Conservation (phyloP, 2,888 invertebrate genomes). For the Agrilus cyanescens region DNA sequence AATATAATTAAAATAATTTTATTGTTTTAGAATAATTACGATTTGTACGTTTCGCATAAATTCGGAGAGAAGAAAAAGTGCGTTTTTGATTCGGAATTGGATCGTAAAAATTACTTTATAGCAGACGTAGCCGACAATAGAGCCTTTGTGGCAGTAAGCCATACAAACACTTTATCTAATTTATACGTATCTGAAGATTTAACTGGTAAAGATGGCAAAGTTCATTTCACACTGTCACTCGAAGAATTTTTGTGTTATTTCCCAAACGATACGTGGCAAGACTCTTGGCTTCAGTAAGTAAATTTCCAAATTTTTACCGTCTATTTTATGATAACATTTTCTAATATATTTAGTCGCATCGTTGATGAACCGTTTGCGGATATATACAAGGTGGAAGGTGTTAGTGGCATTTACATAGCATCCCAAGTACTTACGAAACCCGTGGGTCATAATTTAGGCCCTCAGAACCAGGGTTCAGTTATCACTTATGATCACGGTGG, state of each 20-base stretch:
- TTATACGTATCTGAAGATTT: slow-evolving; percentile 69
- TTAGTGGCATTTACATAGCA: slow-evolving; percentile 82
- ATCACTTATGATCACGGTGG: slow-evolving; percentile 83
- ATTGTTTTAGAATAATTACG: slow-evolving; percentile 36
- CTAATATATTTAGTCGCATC: slow-evolving; percentile 48
- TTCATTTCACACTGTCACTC: slow-evolving; percentile 66
- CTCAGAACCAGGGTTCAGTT: slow-evolving; percentile 64
- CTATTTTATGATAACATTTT: not conserved
- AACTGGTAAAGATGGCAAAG: slow-evolving; percentile 39
- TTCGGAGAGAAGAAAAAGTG: slow-evolving; percentile 58
- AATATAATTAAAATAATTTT: not conserved
- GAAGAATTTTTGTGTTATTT: slow-evolving; percentile 74
- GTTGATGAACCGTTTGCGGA: slow-evolving; percentile 77
- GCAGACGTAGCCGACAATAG: slow-evolving; percentile 73
- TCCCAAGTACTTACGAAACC: slow-evolving; percentile 56
- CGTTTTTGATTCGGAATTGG: slow-evolving; percentile 59
- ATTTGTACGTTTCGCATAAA: slow-evolving; percentile 68
- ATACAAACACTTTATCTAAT: slow-evolving; percentile 58
- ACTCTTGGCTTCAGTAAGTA: slow-evolving; percentile 72
- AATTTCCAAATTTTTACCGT: not conserved
- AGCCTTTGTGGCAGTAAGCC: slow-evolving; percentile 72
- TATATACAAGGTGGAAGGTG: slow-evolving; percentile 74
- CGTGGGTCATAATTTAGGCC: slow-evolving; percentile 45
- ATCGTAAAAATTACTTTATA: slow-evolving; percentile 60
- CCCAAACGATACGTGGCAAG: slow-evolving; percentile 68